phyloP scores from a whole-genome alignment of 2,888 invertebrate species.

The Metalampra italica region DNA sequence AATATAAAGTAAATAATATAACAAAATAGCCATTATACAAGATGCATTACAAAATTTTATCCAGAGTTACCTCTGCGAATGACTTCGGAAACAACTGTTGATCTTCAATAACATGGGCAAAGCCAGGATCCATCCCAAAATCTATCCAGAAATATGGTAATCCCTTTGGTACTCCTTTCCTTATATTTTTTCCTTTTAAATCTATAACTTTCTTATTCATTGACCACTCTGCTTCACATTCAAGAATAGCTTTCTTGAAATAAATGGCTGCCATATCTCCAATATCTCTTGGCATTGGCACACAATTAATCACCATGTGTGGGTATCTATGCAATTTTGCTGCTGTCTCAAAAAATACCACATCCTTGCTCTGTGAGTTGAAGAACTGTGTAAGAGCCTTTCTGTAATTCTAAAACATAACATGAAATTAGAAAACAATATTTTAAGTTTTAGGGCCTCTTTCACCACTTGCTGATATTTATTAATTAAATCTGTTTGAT shows the following conservation, averaged over 20 bases:
- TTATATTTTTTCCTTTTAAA: conserved; percentile 82
- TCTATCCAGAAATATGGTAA: conserved; percentile 97
- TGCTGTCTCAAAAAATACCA: conserved; percentile 94
- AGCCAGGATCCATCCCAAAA: conserved; percentile 94
- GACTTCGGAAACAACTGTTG: conserved; percentile 89
- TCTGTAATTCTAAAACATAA: conserved; percentile 81
- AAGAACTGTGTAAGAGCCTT: conserved; percentile 89
- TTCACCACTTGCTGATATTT: too few relatives aligned
- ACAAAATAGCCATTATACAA: not conserved
- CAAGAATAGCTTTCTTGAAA: conserved; percentile 98
- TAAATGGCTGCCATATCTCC: conserved; percentile 96
- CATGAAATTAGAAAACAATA: conserved; percentile 1
- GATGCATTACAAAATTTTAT: not conserved
- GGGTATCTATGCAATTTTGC: conserved; percentile 84
- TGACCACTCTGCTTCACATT: conserved; percentile 97
- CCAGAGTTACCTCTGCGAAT: conserved; percentile 88
- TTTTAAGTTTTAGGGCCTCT: too few relatives aligned
- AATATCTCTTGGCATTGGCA: conserved; percentile 89
- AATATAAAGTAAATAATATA: conserved; percentile 7
- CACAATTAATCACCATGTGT: conserved; percentile 93
- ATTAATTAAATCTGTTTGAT: too few relatives aligned
- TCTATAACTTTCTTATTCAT: conserved; percentile 91
- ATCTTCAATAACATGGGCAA: conserved; percentile 98
- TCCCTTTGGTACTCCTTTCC: conserved; percentile 92
- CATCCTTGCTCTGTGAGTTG: conserved; percentile 83